Percentiles rank a stretch among this genome's conserved stretches.
These are phyloP conservation scores for Butorides virescens DNA, from an alignment of 2,113 vertebrate genomes.

Conservation along the genomic window DNA sequence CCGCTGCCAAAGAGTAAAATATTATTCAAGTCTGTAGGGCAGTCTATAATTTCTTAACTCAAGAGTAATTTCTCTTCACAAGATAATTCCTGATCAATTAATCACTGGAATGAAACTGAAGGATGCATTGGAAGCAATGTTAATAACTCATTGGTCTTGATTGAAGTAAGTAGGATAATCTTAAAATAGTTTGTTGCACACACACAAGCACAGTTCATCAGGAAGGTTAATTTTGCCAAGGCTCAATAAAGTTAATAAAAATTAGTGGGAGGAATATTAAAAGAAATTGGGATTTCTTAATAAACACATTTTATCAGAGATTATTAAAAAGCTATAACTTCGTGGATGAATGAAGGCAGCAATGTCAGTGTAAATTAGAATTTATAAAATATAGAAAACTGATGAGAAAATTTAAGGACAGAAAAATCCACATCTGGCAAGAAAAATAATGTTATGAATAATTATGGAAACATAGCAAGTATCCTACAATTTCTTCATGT, in stretches of 20 bases:
- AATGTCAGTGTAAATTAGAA: neutral
- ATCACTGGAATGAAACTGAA: neutral
- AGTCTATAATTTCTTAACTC: neutral
- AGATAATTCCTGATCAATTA: neutral
- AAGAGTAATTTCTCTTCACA: neutral
- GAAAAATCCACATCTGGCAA: neutral
- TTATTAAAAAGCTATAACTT: neutral
- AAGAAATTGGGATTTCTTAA: neutral
- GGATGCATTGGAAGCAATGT: neutral
- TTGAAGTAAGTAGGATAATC: neutral
- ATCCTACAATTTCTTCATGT: neutral
- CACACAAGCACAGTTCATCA: neutral
- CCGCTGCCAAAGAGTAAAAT: neutral
- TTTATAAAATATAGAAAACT: neutral
- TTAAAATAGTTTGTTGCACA: neutral
- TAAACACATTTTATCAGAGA: neutral
- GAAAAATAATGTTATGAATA: neutral
- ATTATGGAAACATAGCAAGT: neutral
- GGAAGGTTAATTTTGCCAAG: neutral
- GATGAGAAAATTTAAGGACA: neutral
- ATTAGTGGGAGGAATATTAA: neutral
- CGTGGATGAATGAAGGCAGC: neutral
- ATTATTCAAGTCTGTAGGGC: neutral
- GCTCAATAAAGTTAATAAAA: constrained; percentile 1
- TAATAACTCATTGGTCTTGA: neutral